Conservation (phyloP, 92 coral and sea anemone genomes). For the Zoanthus sansibaricus region DNA sequence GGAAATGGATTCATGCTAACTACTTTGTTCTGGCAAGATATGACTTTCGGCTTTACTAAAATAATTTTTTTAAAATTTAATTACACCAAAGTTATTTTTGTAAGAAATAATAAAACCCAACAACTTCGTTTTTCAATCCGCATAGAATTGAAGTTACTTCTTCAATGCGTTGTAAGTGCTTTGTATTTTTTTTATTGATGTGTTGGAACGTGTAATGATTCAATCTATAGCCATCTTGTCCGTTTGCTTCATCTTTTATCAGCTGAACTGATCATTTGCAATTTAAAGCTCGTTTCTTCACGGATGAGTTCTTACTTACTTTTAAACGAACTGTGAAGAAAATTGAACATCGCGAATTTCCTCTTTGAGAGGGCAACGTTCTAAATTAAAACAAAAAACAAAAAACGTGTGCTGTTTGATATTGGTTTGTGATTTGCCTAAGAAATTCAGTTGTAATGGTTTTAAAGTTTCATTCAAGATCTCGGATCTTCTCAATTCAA, state of each 20-base stretch:
- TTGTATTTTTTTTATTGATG: not conserved
- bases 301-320: constrained; percentile 19
- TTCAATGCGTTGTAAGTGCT: not conserved
- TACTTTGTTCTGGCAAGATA: constrained; percentile 25
- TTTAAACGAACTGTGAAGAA: constrained; percentile 18
- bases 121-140: not conserved
- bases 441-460: constrained; percentile 20
- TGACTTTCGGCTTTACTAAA: not conserved
- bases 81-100: not conserved
- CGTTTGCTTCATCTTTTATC: not conserved
- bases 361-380: constrained; percentile 13
- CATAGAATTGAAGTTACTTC: not conserved
- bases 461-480: constrained; percentile 21
- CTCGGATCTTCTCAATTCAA: constrained; percentile 14
- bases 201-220: not conserved
- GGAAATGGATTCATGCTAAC: constrained; percentile 22
- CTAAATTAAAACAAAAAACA: not conserved
- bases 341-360: constrained; percentile 18
- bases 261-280: not conserved
- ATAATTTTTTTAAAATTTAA: not conserved
- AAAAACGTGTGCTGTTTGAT: not conserved
- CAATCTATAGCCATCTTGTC: not conserved
- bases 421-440: constrained; percentile 32
- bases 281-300: not conserved
- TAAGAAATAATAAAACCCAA: not conserved